Conservation (phyloP, 1,140 invertebrate genomes). For the Cotesia typhae region DNA sequence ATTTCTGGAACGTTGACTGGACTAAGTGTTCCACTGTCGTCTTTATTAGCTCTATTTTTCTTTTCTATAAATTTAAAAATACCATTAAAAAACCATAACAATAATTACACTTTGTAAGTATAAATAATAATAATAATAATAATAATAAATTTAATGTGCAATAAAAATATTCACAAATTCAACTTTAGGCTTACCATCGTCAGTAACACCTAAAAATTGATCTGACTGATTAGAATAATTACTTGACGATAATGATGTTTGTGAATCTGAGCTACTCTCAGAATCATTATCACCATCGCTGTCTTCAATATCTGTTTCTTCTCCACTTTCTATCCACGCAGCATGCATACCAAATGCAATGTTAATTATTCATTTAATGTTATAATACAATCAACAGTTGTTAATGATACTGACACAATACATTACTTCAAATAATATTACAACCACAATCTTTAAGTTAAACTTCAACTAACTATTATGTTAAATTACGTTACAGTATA, state of each 20-base stretch:
- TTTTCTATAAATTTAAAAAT: conserved; percentile 66
- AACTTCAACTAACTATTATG: no score
- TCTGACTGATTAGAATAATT: conserved; percentile 62
- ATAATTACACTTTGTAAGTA: conserved; percentile 39
- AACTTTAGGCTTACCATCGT: conserved; percentile 59
- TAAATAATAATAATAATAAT: conserved; percentile 35
- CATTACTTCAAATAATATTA: neutral
- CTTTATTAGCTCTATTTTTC: conserved; percentile 72
- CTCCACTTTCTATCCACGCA: conserved; percentile 65
- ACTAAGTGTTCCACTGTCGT: conserved; percentile 61
- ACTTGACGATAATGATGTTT: conserved; percentile 62
- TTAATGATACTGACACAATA: neutral
- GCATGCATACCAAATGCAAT: conserved; percentile 48
- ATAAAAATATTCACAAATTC: neutral
- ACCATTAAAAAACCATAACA: conserved; percentile 31
- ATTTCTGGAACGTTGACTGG: conserved; percentile 60
- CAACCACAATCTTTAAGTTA: neutral
- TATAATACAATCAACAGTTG: conserved; percentile 5
- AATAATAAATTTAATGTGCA: conserved; percentile 9
- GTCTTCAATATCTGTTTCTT: conserved; percentile 63
- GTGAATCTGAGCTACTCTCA: conserved; percentile 66
- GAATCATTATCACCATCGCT: conserved; percentile 66
- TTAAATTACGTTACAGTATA: no score
- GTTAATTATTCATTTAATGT: conserved; percentile 29
- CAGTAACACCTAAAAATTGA: conserved; percentile 62